phyloP scores from a whole-genome alignment of 2,888 invertebrate genomes.

The Noctua janthe region DNA sequence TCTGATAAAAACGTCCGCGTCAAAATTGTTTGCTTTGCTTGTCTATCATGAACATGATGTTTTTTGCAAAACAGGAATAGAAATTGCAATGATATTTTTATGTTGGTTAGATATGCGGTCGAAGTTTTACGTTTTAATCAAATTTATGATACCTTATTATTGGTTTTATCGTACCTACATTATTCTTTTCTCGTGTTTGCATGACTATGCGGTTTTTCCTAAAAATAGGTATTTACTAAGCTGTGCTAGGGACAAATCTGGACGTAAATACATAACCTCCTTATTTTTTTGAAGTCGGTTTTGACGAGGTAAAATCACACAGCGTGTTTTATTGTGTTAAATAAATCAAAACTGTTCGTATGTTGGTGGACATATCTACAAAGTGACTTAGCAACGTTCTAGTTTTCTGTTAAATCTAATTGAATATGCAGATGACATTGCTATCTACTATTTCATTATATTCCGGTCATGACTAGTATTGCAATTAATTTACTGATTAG shows the following conservation, averaged over 20 bases:
- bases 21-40: slow-evolving; percentile 36
- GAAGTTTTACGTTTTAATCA: neutral
- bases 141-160: neutral
- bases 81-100: neutral
- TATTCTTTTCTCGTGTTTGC: neutral
- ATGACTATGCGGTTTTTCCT: neutral
- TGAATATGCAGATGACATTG: slow-evolving; percentile 31
- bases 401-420: slow-evolving; percentile 8
- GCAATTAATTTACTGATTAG: slow-evolving; percentile 27
- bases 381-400: neutral
- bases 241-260: neutral
- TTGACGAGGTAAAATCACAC: neutral
- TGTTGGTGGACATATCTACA: neutral
- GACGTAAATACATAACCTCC: neutral
- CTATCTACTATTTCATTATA: neutral
- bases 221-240: neutral
- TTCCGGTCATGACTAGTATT: slow-evolving; percentile 3
- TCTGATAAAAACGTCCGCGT: slow-evolving; percentile 34
- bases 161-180: neutral
- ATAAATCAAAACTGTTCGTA: neutral
- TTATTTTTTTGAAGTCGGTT: neutral
- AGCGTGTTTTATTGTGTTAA: neutral
- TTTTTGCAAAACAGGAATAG: slow-evolving; percentile 9
- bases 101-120: neutral
- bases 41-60: slow-evolving; percentile 1